Evolutionary conservation across 2,888 invertebrate genomes (phyloP), one percentile per base, ranked within the genome.

Genomic region (Rhyacophila evoluta): DNA sequence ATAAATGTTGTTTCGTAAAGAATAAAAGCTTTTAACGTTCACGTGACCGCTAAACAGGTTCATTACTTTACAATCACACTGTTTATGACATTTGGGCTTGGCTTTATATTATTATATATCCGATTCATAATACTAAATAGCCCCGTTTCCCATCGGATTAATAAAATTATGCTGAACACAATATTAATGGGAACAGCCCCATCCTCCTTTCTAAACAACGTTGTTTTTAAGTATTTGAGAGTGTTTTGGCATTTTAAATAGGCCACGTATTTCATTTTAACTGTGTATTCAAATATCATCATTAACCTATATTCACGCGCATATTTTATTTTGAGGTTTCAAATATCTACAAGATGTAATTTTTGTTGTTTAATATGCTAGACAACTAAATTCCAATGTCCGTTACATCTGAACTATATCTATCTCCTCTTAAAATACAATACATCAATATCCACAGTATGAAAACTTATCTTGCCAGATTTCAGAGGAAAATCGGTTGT

Each of bases 21-120:
- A 36, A 8, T 70, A 12, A 69, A 36, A 68, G 73, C 77, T 74
- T 74, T 73, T 69, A 69, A 19, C 73, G 37, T 41, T 38, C 72
- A 74, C 78, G 78, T 78, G 78, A 78, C 78, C 12, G 33, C 55
- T 74, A 74, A 74, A 71, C 25, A 29, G 38, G 27, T 69, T 78
- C 70, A 74, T 74, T 78, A 78, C 55, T 74, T 29, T 28, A 73
- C 69, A 78, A 78, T 78, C 78, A 70, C 73, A 72, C 55, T 55
- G 69, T 74, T 77, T 72, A 77, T 76, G 28, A 25, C 36, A 27
- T 72, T 72, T 39, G 72, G 72, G 72, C 39, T 72, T 29, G 72
- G 72, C 39, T 25, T 37, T 72, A 27, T 72, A 38, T 4, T 36
- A 33, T 68, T 72, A 41, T 72, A 38, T 36, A 25, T 41, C 27